A percentile compares a stretch with the other conserved stretches of the same genome.
phyloP scores from a whole-genome alignment of 2,797 vertebrate genomes.

The Heterohyrax brucei region DNA sequence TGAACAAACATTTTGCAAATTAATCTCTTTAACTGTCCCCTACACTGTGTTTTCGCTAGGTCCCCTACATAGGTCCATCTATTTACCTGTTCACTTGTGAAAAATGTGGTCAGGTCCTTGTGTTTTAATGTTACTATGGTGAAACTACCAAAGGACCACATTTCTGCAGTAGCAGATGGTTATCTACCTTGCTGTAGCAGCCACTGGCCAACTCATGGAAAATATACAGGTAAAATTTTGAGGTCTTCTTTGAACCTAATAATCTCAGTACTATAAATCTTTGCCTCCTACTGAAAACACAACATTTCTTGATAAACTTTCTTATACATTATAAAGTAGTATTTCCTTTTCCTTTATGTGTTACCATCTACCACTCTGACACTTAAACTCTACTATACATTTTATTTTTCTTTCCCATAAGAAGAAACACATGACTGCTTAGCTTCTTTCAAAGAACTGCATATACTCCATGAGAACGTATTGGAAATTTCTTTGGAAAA shows the following conservation, averaged over 20 bases:
- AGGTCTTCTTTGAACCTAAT: neutral
- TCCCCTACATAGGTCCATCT: too few relatives aligned
- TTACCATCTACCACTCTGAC: neutral
- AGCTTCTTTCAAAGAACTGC: neutral
- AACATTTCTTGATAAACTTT: neutral
- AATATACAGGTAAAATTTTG: neutral
- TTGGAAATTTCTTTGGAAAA: neutral
- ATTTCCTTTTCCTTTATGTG: neutral
- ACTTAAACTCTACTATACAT: neutral
- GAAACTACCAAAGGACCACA: neutral
- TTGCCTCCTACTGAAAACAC: neutral
- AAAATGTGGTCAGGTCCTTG: neutral
- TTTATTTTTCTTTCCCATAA: neutral
- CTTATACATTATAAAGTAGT: neutral
- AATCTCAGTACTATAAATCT: neutral
- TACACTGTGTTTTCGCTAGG: too few relatives aligned
- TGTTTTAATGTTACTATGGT: neutral
- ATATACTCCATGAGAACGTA: neutral
- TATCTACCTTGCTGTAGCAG: neutral
- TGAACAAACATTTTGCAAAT: neutral
- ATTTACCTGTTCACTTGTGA: too few relatives aligned
- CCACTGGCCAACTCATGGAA: neutral
- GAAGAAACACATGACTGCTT: neutral
- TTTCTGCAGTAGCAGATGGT: neutral
- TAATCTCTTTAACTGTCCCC: neutral